Percentiles rank a stretch among this genome's conserved stretches.
phyloP scores from a whole-genome alignment of 2,797 vertebrate species.

The Paramormyrops hopkinsi region DNA sequence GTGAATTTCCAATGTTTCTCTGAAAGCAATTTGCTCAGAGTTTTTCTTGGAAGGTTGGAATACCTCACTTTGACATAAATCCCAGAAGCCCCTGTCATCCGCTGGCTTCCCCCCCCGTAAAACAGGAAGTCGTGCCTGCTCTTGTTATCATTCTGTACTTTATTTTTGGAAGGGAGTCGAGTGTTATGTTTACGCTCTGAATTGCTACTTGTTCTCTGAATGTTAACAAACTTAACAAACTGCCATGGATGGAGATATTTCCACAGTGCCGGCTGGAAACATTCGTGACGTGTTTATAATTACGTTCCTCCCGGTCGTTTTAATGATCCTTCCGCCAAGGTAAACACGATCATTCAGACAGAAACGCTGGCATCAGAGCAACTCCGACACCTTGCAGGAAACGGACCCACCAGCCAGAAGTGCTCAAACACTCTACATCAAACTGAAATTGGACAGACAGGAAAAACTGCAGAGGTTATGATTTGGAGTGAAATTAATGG shows the following conservation, averaged over 20 bases:
- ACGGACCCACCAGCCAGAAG: not conserved
- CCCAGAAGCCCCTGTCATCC: not conserved
- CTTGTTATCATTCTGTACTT: constrained; percentile 7
- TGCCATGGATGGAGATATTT: not conserved
- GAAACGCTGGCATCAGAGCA: constrained; percentile 1
- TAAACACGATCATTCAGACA: constrained; percentile 32
- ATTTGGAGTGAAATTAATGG: not conserved
- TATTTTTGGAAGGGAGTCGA: constrained; percentile 12
- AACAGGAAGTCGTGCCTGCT: not conserved
- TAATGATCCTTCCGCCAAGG: constrained; percentile 13
- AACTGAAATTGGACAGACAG: not conserved
- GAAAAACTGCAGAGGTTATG: not conserved
- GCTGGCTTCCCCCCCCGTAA: not conserved
- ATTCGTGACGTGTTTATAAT: constrained; percentile 28
- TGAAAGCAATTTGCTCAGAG: not conserved
- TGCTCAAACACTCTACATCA: not conserved
- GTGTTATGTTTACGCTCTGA: constrained; percentile 16
- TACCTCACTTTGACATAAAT: not conserved
- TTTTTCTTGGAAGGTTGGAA: not conserved
- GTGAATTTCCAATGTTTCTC: not conserved
- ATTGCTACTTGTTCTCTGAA: constrained; percentile 25
- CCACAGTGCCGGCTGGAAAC: constrained; percentile 21
- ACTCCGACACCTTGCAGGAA: constrained; percentile 9
- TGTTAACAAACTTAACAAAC: not conserved
- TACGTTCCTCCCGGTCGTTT: constrained; percentile 14